Conservation (phyloP, 1,140 invertebrate species). For the Caenorhabditis tropicalis region DNA sequence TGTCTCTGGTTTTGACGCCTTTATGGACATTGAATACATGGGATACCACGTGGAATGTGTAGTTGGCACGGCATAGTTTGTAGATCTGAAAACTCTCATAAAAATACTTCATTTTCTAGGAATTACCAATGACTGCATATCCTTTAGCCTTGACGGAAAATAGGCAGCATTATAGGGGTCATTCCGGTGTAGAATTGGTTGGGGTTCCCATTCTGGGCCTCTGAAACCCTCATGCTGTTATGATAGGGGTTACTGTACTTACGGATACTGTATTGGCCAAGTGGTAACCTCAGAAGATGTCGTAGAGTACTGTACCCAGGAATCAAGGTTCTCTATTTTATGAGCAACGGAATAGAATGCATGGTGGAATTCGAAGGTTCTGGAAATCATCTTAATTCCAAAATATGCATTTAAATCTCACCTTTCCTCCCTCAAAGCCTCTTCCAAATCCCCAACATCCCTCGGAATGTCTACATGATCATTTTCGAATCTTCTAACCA, state of each 20-base stretch:
- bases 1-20: neutral
- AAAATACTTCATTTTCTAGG: no score
- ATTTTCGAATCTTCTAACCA: neutral
- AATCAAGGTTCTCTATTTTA: neutral
- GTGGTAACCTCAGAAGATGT: no score
- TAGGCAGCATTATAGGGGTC: no score
- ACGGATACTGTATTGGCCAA: no score
- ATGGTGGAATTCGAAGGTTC: conserved; percentile 14
- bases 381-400: neutral
- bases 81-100: neutral
- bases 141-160: no score
- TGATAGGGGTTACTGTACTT: no score
- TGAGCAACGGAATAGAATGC: neutral
- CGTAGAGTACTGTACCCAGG: no score
- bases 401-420: no score
- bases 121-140: no score
- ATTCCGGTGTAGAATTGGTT: neutral
- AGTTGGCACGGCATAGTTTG: neutral
- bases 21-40: neutral
- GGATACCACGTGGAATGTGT: neutral
- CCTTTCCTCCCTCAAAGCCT: no score
- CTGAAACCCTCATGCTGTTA: no score
- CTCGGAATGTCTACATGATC: neutral
- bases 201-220: no score
- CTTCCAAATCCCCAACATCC: neutral